Conservation (phyloP, 2,797 vertebrate species). For the Pseudotriccus pelzelni region DNA sequence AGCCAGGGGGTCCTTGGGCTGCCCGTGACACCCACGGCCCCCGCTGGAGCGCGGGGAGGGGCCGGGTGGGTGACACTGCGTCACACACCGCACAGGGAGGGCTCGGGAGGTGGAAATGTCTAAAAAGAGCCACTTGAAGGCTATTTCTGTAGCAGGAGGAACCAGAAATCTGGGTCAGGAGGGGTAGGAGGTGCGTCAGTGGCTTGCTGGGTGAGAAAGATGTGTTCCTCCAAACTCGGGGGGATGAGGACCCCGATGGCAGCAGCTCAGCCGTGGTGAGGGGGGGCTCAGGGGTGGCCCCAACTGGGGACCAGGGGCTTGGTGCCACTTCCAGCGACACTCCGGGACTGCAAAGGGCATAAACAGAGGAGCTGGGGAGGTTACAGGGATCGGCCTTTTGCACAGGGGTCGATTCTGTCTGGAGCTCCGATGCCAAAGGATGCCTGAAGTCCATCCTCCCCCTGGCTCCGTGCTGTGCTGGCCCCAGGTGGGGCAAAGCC, state of each 20-base stretch:
- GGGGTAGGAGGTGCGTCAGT: neutral
- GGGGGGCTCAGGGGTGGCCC: neutral
- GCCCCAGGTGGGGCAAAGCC: neutral
- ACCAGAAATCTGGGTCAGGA: neutral
- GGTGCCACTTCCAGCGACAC: neutral
- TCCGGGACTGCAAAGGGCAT: neutral
- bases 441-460: neutral
- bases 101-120: neutral
- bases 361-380: neutral
- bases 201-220: neutral
- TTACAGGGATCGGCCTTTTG: neutral
- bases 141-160: neutral
- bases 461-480: accelerated
- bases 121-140: neutral
- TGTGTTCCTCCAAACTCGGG: accelerated
- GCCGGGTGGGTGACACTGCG: neutral
- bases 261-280: neutral
- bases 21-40: accelerated
- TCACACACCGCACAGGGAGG: accelerated
- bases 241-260: accelerated
- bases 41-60: accelerated
- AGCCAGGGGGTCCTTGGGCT: neutral
- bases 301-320: neutral
- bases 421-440: neutral
- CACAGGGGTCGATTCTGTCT: neutral